Percentiles rank a stretch among this genome's conserved stretches.
phyloP scores from a whole-genome alignment of 2,113 vertebrate genomes.

The Cynoglossus semilaevis region DNA sequence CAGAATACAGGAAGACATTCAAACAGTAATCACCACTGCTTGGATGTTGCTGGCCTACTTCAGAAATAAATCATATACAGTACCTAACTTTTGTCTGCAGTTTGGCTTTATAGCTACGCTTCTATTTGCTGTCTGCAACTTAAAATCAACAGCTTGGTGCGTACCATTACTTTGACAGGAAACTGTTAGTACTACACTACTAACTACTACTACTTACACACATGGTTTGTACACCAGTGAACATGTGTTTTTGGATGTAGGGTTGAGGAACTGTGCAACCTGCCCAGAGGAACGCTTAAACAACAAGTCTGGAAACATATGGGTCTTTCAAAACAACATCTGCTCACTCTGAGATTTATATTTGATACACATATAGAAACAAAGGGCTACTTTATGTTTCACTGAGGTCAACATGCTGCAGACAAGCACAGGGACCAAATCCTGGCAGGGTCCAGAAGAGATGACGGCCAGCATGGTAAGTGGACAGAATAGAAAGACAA shows the following conservation, averaged over 20 bases:
- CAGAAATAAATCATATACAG: too few relatives aligned
- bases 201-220: not conserved
- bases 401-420: conserved; percentile 8
- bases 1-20: too few relatives aligned
- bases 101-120: too few relatives aligned
- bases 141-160: too few relatives aligned
- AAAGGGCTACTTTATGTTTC: conserved; percentile 1
- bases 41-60: too few relatives aligned
- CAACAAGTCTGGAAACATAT: not conserved
- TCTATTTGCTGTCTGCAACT: too few relatives aligned
- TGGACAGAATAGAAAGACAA: not conserved
- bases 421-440: not conserved
- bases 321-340: not conserved
- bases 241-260: not conserved
- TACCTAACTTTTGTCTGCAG: too few relatives aligned
- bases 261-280: conserved; percentile 1
- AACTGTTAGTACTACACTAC: too few relatives aligned
- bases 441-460: not conserved
- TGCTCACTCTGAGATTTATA: conserved; percentile 1
- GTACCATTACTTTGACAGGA: too few relatives aligned
- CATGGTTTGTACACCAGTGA: conserved; percentile 1
- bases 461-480: not conserved
- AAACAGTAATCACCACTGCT: too few relatives aligned
- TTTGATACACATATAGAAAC: not conserved
- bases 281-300: not conserved